A percentile compares a stretch with the other conserved stretches of the same genome.
Evolutionary conservation across 2,888 invertebrate genomes (phyloP).

Genomic region (Zhuqinia jingwanae): DNA sequence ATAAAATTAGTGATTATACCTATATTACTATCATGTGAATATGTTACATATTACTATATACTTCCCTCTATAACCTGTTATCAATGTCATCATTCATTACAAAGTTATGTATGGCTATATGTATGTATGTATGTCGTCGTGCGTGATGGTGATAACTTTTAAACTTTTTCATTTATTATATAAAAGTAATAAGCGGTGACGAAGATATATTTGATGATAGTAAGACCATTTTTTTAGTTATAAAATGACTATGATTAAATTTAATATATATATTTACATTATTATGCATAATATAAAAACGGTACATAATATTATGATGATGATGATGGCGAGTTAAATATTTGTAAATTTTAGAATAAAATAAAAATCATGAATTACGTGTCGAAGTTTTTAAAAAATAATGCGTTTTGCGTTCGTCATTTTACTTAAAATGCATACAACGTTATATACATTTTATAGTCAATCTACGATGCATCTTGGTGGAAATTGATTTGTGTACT

Average conservation of each 20-base stretch:
- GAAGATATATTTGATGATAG: background rate
- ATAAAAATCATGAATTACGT: slow-evolving; percentile 20
- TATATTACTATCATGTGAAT: background rate
- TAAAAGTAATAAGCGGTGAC: too few relatives aligned
- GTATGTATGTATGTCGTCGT: too few relatives aligned
- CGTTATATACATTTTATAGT: too few relatives aligned
- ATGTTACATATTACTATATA: slow-evolving; percentile 5
- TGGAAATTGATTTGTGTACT: too few relatives aligned
- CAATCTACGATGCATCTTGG: too few relatives aligned
- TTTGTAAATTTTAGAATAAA: slow-evolving; percentile 53
- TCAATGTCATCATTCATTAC: background rate
- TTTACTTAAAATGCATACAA: too few relatives aligned
- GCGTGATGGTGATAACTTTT: too few relatives aligned
- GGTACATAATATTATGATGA: background rate
- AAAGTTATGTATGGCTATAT: background rate
- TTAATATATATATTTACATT: slow-evolving; percentile 16
- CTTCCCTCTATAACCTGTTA: background rate
- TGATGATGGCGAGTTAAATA: slow-evolving; percentile 45
- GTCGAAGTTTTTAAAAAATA: too few relatives aligned
- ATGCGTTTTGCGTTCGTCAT: too few relatives aligned
- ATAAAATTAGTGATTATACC: too few relatives aligned
- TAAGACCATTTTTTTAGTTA: slow-evolving; percentile 28
- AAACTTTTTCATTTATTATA: too few relatives aligned
- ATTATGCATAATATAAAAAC: background rate
- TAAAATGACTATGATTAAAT: slow-evolving; percentile 3